Evolutionary conservation across 2,888 invertebrate species (phyloP).

Genomic region (Sinohyriopsis cumingii): DNA sequence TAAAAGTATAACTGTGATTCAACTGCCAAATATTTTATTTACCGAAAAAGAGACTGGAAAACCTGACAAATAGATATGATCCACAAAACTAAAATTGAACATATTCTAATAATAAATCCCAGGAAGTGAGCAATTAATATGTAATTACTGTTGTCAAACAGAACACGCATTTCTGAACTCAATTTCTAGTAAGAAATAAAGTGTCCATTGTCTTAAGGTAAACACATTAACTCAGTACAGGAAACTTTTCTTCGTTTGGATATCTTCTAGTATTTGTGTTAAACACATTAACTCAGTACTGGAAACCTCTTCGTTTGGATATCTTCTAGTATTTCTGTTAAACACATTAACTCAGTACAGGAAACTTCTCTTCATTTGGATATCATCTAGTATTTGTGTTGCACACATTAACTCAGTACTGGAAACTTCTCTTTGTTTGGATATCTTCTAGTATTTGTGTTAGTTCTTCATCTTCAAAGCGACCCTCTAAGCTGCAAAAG

Average conservation of each 20-base stretch:
- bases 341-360: slow-evolving; percentile 92
- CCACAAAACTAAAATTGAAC: too few species aligned
- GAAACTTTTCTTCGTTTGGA: slow-evolving; percentile 97
- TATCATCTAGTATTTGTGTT: slow-evolving; percentile 96
- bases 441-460: slow-evolving; percentile 96
- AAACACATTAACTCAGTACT: slow-evolving; percentile 89
- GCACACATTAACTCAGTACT: slow-evolving; percentile 89
- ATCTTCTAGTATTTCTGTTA: slow-evolving; percentile 96
- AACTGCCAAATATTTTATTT: too few species aligned
- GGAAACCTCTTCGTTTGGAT: slow-evolving; percentile 98
- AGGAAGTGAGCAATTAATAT: too few species aligned
- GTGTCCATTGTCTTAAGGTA: too few species aligned
- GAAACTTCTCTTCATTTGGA: slow-evolving; percentile 97
- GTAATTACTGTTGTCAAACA: too few species aligned
- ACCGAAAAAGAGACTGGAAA: too few species aligned
- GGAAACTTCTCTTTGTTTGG: slow-evolving; percentile 97
- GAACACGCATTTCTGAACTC: too few species aligned
- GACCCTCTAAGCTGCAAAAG: slow-evolving; percentile 85
- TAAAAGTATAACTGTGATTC: too few species aligned
- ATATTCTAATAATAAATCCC: too few species aligned
- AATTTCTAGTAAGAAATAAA: too few species aligned
- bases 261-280: slow-evolving; percentile 96
- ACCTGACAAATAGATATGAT: too few species aligned
- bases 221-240: slow-evolving; percentile 78
- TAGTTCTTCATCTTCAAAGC: slow-evolving; percentile 98